These are phyloP conservation scores for Aromia moschata DNA, from an alignment of 2,888 invertebrate species.

Conservation along the genomic window DNA sequence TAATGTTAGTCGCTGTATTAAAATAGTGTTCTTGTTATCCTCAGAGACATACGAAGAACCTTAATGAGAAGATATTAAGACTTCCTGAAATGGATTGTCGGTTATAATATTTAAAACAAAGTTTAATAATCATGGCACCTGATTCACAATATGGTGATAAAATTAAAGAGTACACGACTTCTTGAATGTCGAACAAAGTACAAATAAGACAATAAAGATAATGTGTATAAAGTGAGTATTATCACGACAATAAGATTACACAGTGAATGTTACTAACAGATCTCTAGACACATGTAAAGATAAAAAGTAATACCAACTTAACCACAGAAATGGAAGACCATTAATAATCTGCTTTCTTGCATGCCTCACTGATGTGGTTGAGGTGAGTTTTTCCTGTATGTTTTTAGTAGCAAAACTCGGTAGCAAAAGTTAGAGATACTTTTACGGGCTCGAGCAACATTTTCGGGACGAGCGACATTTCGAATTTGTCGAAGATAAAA, in stretches of 20 bases:
- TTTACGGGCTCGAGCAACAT: too few species aligned
- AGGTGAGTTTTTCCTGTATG: conserved; percentile 44
- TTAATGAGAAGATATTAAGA: conserved; percentile 46
- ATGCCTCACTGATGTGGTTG: conserved; percentile 46
- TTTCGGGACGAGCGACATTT: too few species aligned
- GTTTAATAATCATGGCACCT: conserved; percentile 10
- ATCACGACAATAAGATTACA: conserved; percentile 13
- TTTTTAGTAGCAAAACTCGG: too few species aligned
- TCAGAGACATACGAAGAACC: conserved; percentile 46
- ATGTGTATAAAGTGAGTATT: conserved; percentile 23
- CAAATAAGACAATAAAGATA: conserved; percentile 22
- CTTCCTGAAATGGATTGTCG: conserved; percentile 20
- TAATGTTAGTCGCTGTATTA: neutral
- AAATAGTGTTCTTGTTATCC: conserved; percentile 29
- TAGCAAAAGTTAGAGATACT: too few species aligned
- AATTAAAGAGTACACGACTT: conserved; percentile 6
- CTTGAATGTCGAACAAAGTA: conserved; percentile 19
- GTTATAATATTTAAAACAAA: neutral
- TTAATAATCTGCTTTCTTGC: conserved; percentile 43
- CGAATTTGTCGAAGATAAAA: neutral
- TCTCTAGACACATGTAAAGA: conserved; percentile 3
- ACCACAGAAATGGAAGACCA: conserved; percentile 22
- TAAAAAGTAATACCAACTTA: conserved; percentile 35
- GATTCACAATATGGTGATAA: conserved; percentile 17
- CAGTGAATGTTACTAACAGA: conserved; percentile 22